phyloP scores from a whole-genome alignment of 2,888 invertebrate genomes.

The Oligia latruncula region DNA sequence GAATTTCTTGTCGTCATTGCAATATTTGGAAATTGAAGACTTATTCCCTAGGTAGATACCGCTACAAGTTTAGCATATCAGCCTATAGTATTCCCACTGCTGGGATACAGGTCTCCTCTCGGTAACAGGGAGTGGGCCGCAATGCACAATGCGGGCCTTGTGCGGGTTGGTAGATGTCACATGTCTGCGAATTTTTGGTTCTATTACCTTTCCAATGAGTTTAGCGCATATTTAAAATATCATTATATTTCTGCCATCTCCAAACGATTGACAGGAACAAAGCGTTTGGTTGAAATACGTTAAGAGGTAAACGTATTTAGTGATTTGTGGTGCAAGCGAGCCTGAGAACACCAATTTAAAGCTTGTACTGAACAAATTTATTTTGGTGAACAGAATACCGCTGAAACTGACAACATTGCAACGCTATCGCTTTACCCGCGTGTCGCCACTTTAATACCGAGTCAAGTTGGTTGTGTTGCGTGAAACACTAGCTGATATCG shows the following conservation, averaged over 20 bases:
- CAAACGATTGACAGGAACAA: background rate
- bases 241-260: background rate
- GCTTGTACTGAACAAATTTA: background rate
- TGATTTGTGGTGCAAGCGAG: background rate
- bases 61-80: no score
- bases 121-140: no score
- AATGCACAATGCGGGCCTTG: no score
- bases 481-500: conserved; percentile 46
- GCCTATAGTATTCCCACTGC: no score
- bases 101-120: no score
- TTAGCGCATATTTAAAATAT: background rate
- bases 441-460: conserved; percentile 33
- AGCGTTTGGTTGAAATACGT: background rate
- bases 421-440: conserved; percentile 27
- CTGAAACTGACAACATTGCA: background rate
- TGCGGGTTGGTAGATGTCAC: no score
- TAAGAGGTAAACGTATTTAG: background rate
- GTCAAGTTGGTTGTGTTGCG: conserved; percentile 38
- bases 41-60: background rate
- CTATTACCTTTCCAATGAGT: no score
- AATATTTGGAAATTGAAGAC: background rate
- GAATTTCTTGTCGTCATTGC: background rate
- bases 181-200: no score
- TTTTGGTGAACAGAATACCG: conserved; percentile 17
- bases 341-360: background rate